phyloP scores from a whole-genome alignment of 2,797 vertebrate genomes.

The Acanthornis magna region DNA sequence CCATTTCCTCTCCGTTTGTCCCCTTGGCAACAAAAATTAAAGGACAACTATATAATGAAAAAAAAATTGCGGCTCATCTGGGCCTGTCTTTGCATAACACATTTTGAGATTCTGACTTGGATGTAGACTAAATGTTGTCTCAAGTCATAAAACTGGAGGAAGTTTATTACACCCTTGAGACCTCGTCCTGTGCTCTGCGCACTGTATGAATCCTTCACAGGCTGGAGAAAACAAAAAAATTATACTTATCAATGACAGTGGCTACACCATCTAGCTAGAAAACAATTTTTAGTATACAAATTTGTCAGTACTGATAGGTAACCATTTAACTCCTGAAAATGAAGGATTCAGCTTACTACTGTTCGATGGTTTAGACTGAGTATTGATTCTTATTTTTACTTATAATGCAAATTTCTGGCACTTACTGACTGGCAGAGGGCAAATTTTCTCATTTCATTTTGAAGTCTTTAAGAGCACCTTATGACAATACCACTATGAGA shows the following conservation, averaged over 20 bases:
- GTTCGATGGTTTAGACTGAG: not conserved
- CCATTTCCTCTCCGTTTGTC: slow-evolving; percentile 8
- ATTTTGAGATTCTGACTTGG: not conserved
- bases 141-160: not conserved
- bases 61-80: not conserved
- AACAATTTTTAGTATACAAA: not conserved
- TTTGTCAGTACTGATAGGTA: not conserved
- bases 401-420: not conserved
- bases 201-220: not conserved
- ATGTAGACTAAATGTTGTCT: not conserved
- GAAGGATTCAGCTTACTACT: not conserved
- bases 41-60: not conserved
- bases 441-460: not conserved
- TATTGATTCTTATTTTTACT: not conserved
- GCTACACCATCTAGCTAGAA: not conserved
- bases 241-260: not conserved
- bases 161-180: not conserved
- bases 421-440: not conserved
- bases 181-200: not conserved
- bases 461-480: not conserved
- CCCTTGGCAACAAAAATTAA: slow-evolving; percentile 17
- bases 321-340: not conserved
- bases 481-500: not conserved
- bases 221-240: not conserved
- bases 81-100: not conserved